phyloP scores from a whole-genome alignment of 2,888 invertebrate species.

The Seira musarum region DNA sequence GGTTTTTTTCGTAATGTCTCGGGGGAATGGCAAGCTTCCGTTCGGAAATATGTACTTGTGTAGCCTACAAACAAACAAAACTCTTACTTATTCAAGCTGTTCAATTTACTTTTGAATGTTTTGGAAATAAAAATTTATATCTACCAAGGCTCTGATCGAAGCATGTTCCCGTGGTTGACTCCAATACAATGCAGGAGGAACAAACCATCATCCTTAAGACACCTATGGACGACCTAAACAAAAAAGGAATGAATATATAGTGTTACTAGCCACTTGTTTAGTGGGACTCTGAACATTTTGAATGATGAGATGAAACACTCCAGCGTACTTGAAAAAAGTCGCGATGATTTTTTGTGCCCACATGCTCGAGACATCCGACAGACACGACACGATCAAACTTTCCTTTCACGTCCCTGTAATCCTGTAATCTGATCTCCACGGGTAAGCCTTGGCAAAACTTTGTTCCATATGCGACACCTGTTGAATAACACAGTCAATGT shows the following conservation, averaged over 20 bases:
- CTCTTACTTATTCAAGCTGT: not conserved
- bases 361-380: constrained; percentile 60
- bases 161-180: constrained; percentile 53
- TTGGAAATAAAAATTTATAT: too few species aligned
- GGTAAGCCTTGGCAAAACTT: constrained; percentile 42
- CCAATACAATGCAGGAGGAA: constrained; percentile 63
- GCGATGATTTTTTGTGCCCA: constrained; percentile 52
- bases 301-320: too few species aligned
- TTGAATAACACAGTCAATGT: not conserved
- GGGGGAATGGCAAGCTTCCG: constrained; percentile 45
- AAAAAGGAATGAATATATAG: too few species aligned
- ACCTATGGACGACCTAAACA: constrained; percentile 42
- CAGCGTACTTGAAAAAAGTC: too few species aligned
- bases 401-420: constrained; percentile 58
- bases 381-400: constrained; percentile 61
- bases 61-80: too few species aligned
- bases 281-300: too few species aligned
- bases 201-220: constrained; percentile 59
- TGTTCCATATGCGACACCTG: not conserved
- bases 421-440: constrained; percentile 49
- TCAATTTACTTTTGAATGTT: not conserved
- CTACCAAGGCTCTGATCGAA: constrained; percentile 11
- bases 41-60: constrained; percentile 58
- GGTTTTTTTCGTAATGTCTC: constrained; percentile 37
- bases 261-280: too few species aligned